Base-by-base conservation (phyloP, 2,113 vertebrate genomes). In the Hippocampus abdominalis region DNA sequence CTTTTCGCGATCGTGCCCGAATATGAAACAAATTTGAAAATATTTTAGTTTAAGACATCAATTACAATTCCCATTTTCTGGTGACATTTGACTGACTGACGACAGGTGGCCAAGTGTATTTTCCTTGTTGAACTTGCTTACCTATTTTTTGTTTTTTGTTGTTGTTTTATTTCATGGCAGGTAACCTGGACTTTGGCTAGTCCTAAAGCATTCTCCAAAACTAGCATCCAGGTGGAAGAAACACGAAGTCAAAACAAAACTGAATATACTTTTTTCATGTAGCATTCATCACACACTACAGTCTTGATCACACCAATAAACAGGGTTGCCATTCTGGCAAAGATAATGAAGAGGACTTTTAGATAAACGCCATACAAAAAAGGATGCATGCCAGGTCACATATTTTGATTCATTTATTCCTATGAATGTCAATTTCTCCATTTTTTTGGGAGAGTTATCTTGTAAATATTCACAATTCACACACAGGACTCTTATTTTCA, bases 401-500 rank as follows among this genome's bases (percentile, higher is more conserved):
- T 75, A 66, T 81, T 60, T 80, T 80, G 76, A 84, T 77, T 69
- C 87, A 92, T 91, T 90, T 92, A 90, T 91, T 91, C 73, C 85
- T 84, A 82, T 88, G 78, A 88, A 91, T 90, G 74, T 77, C 83
- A 77, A 84, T 89, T 91, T 91, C 88, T 91, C 86, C 77, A 70
- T 79, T 89, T 89, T 91, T 89, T 76, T 39, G 21, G 91, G 90
- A 92, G 92, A 90, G 86, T 84, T 78, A 70, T 82, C 80, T 85
- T 92, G 86, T 89, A 90, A 77, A 86, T 84, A 87, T 68, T 83
- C 72, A 75, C 57, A 86, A 84, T 85, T 86, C 69, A 77, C 83
- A 83, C 60, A 65, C 70, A 85, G 79, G 75, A 54, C 79, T 91
- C 87, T 91, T 88, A 72, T 92, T 89, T 90, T 90, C 73, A 89